Conservation (phyloP, 2,888 invertebrate species). For the Criorhina ranunculi region DNA sequence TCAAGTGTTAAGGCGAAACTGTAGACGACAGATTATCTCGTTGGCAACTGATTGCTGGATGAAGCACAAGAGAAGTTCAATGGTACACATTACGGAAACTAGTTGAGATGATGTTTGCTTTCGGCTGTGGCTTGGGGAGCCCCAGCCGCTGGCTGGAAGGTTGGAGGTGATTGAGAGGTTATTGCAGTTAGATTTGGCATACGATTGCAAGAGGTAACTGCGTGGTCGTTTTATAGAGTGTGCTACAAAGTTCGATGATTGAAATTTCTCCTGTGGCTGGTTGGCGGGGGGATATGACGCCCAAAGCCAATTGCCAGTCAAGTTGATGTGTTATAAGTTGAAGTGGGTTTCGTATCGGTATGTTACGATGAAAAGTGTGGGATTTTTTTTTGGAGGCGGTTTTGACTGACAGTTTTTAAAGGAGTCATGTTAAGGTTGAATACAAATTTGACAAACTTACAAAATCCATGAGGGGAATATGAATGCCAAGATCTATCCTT, state of each 20-base stretch:
- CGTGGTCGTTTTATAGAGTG: conserved; percentile 20
- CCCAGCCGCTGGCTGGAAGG: conserved; percentile 1
- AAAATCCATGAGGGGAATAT: no score
- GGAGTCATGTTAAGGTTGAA: not conserved
- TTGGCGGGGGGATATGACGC: not conserved
- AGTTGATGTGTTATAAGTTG: conserved; percentile 21
- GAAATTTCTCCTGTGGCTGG: conserved; percentile 41
- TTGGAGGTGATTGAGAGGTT: conserved; percentile 34
- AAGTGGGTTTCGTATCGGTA: conserved; percentile 1
- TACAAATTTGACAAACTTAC: not conserved
- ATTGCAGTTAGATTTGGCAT: conserved; percentile 21
- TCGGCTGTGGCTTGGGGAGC: not conserved
- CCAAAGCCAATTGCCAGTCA: conserved; percentile 13
- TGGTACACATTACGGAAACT: conserved; percentile 34
- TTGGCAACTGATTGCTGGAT: conserved; percentile 24
- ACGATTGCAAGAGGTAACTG: no score
- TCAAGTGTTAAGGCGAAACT: conserved; percentile 60
- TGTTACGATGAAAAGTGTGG: conserved; percentile 14
- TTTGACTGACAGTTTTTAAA: not conserved
- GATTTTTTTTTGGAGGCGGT: conserved; percentile 16
- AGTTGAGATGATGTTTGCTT: conserved; percentile 18
- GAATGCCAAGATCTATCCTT: no score
- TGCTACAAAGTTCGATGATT: conserved; percentile 42
- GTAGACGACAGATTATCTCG: conserved; percentile 23
- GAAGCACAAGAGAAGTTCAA: conserved; percentile 38